Evolutionary conservation across 2,113 vertebrate genomes (phyloP).

Genomic region (Nothoprocta perdicaria): DNA sequence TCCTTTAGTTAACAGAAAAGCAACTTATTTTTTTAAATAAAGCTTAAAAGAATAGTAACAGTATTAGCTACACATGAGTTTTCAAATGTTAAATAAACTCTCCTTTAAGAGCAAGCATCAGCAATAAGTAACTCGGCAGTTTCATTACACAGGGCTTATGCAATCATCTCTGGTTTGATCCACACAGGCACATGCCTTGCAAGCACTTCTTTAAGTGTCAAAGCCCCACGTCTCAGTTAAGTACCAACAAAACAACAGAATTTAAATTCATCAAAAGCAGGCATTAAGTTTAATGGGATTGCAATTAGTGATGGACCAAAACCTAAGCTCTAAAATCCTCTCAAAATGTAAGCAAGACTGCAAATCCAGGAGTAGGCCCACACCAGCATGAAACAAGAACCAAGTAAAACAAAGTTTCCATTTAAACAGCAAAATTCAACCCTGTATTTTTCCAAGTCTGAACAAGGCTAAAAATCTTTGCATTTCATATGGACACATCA

Average conservation of each 20-base stretch:
- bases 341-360: slow-evolving; percentile 19
- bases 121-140: slow-evolving; percentile 40
- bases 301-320: slow-evolving; percentile 36
- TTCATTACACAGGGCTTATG: slow-evolving; percentile 28
- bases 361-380: not conserved
- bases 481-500: not conserved
- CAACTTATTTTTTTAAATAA: slow-evolving; percentile 45
- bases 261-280: slow-evolving; percentile 45
- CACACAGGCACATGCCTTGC: not conserved
- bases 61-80: slow-evolving; percentile 34
- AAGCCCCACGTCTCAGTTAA: not conserved
- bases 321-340: slow-evolving; percentile 19
- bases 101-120: slow-evolving; percentile 21
- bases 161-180: slow-evolving; percentile 9
- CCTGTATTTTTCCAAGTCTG: not conserved
- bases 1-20: slow-evolving; percentile 42
- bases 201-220: not conserved
- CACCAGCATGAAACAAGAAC: not conserved
- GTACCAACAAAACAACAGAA: slow-evolving; percentile 15
- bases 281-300: slow-evolving; percentile 45
- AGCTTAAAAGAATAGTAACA: slow-evolving; percentile 32
- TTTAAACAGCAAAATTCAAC: not conserved
- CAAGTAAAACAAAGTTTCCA: not conserved
- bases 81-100: slow-evolving; percentile 5
- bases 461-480: not conserved